Base-by-base conservation (phyloP, 2,113 vertebrate species). In the Orycteropus afer region DNA sequence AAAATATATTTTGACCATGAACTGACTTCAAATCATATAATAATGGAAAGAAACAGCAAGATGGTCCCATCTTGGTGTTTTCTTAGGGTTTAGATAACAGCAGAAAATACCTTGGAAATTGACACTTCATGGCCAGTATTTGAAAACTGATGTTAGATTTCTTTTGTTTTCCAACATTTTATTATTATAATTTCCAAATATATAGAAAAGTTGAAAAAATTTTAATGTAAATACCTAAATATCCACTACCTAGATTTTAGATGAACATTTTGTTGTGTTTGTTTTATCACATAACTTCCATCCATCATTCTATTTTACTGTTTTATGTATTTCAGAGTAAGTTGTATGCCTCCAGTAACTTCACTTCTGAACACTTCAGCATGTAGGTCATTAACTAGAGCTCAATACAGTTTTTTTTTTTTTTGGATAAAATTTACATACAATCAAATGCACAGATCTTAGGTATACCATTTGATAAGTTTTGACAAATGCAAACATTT, bases 1-100 rank as follows among this genome's bases (percentile, higher is more conserved):
- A 95, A 93, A 95, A 77, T 76, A 80, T 69, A 91, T 93, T 96
- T 94, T 89, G 85, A 95, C 85, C 65, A 63, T 47, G 40, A 76
- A 73, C 71, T 92, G 90, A 92, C 86, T 27, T 87, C 71, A 84
- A 71, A 74, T 79, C 49, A 83, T 49, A 61, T 92, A 83, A 84
- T 87, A 94, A 55, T 90, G 71, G 65, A 91, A 94, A 93, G 42
- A 96, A 81, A 61, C 77, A 76, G n/a, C 42, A 74, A 83, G 51
- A 59, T 92, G 63, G 18, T 55, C 13, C 5, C 57, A 78, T 93
- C 71, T 71, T 65, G 67, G 5, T 53, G 3, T 82, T 82, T 89
- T 89, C 63, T n/a, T 76, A 91, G 11, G 7, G 25, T 69, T 69
- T 89, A 91, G 55, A 67, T 78, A 96, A 87, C 92, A 79, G 42